Conservation (phyloP, 2,888 invertebrate genomes). For the Meteorus cinctellus region DNA sequence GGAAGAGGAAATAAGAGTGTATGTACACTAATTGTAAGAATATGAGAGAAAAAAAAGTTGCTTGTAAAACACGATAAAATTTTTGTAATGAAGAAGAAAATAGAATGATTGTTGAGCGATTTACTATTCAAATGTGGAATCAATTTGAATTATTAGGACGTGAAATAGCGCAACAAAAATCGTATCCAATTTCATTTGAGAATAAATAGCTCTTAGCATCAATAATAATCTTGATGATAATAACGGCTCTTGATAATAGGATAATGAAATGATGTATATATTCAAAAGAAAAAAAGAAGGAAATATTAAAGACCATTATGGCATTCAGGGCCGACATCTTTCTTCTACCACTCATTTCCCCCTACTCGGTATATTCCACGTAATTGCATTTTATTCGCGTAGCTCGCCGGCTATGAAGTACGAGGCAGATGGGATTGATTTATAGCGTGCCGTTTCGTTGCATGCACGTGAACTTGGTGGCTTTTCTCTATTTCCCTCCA, state of each 20-base stretch:
- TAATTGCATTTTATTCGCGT: slow-evolving; percentile 56
- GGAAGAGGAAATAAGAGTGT: slow-evolving; percentile 9
- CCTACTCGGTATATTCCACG: slow-evolving; percentile 47
- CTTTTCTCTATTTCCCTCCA: slow-evolving; percentile 34
- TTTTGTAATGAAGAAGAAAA: neutral
- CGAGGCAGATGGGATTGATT: slow-evolving; percentile 54
- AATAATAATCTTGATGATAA: neutral
- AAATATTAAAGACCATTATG: slow-evolving; percentile 9
- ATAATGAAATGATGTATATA: slow-evolving; percentile 2
- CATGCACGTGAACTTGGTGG: slow-evolving; percentile 44
- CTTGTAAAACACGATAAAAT: slow-evolving; percentile 23
- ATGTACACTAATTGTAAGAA: slow-evolving; percentile 39
- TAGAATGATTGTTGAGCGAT: neutral
- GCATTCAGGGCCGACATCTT: slow-evolving; percentile 3
- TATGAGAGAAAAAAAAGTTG: slow-evolving; percentile 18
- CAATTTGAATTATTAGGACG: neutral
- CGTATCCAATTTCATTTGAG: neutral
- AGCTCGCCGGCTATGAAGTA: slow-evolving; percentile 48
- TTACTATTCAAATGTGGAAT: neutral
- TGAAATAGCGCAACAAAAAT: neutral
- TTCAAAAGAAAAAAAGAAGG: neutral
- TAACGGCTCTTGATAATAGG: neutral
- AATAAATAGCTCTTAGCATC: neutral
- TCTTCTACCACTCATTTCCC: slow-evolving; percentile 3
- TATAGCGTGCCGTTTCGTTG: slow-evolving; percentile 51